A percentile compares a stretch with the other conserved stretches of the same genome.
phyloP scores from a whole-genome alignment of 2,797 vertebrate species.

The Melopsittacus undulatus region DNA sequence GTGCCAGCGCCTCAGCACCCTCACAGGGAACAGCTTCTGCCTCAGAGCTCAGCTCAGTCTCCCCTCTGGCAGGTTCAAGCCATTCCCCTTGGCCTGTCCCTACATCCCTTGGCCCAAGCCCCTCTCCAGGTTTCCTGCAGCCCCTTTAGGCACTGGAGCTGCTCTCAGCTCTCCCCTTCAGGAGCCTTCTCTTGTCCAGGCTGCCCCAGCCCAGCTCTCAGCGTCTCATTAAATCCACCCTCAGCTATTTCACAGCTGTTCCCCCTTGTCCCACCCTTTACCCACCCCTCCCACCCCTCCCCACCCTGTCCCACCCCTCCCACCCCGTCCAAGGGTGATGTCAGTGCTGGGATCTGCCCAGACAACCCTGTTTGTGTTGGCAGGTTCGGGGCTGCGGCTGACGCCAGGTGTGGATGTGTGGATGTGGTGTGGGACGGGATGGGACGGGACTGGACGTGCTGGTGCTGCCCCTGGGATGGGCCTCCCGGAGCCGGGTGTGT shows the following conservation, averaged over 20 bases:
- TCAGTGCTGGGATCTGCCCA: neutral
- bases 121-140: neutral
- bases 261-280: neutral
- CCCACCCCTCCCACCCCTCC: neutral
- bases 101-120: neutral
- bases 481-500: accelerated
- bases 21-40: too few relatives aligned
- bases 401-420: neutral
- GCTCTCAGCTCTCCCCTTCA: neutral
- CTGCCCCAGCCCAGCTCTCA: neutral
- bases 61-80: too few relatives aligned
- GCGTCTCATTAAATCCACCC: neutral
- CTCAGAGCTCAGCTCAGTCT: too few relatives aligned
- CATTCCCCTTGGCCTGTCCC: too few relatives aligned
- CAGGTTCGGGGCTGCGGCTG: neutral
- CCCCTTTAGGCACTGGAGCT: neutral
- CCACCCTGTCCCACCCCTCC: too few relatives aligned
- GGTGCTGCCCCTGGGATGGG: neutral
- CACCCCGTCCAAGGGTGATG: neutral
- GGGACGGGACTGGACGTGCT: neutral
- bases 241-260: neutral
- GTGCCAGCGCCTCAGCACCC: too few relatives aligned
- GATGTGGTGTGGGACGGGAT: neutral
- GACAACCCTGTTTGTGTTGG: neutral
- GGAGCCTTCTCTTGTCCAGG: neutral